Conservation (phyloP, 2,888 invertebrate genomes). For the Lysandra coridon region DNA sequence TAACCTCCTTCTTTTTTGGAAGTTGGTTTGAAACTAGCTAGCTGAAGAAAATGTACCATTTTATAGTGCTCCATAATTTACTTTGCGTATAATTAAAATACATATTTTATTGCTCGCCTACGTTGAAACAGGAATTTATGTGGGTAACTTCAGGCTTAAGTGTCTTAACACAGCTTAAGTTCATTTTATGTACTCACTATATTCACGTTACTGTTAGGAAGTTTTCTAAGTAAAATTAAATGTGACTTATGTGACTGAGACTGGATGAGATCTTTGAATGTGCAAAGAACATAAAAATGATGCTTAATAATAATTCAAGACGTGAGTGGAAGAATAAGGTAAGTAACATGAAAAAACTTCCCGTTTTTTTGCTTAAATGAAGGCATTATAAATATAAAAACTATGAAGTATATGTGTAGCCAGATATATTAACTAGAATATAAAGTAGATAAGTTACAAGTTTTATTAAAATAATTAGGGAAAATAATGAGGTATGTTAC, state of each 20-base stretch:
- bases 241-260: background rate
- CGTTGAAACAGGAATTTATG: constrained; percentile 21
- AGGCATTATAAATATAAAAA: too few species aligned
- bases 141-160: background rate
- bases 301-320: too few species aligned
- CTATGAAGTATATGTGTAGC: too few species aligned
- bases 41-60: background rate
- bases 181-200: background rate
- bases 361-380: too few species aligned
- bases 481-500: too few species aligned
- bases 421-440: too few species aligned
- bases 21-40: background rate
- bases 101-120: constrained; percentile 11
- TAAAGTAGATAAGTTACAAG: too few species aligned
- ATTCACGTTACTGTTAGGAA: background rate
- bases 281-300: too few species aligned
- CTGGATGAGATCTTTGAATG: too few species aligned
- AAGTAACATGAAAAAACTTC: too few species aligned
- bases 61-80: background rate
- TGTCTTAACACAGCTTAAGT: background rate
- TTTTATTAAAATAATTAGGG: too few species aligned
- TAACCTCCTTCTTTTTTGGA: background rate
- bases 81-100: background rate
- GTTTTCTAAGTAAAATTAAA: background rate
- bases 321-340: too few species aligned